These are phyloP conservation scores for Camptogramma bilineatum DNA, from an alignment of 2,888 invertebrate genomes.

Conservation along the genomic window DNA sequence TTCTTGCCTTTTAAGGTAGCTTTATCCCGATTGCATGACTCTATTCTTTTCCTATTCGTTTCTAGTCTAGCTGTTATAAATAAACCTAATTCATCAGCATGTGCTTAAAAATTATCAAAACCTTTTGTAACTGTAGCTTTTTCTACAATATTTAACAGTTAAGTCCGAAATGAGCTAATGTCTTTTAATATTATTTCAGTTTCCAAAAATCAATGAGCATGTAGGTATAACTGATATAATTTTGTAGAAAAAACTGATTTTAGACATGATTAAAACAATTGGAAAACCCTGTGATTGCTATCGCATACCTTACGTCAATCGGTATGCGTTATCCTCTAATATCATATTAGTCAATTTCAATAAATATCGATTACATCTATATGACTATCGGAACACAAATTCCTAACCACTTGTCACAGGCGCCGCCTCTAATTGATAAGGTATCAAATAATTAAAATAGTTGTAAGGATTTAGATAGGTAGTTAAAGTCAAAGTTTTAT, in stretches of 20 bases:
- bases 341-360: not conserved
- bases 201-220: too few relatives aligned
- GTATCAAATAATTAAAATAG: slow-evolving; percentile 23
- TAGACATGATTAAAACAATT: too few relatives aligned
- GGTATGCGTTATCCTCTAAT: not conserved
- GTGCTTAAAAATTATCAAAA: too few relatives aligned
- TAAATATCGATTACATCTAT: not conserved
- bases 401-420: not conserved
- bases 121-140: too few relatives aligned
- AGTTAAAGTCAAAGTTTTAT: too few relatives aligned
- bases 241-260: too few relatives aligned
- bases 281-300: not conserved
- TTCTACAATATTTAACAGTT: too few relatives aligned
- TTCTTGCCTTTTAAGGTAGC: slow-evolving; percentile 20
- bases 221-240: too few relatives aligned
- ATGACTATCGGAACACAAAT: not conserved
- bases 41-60: slow-evolving; percentile 8
- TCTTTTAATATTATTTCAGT: too few relatives aligned
- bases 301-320: not conserved
- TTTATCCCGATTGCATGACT: slow-evolving; percentile 20
- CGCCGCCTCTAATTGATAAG: slow-evolving; percentile 34
- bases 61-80: not conserved
- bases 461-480: slow-evolving; percentile 10
- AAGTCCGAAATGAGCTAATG: too few relatives aligned
- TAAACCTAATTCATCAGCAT: too few relatives aligned